These are phyloP conservation scores for Drosophila stalkeri DNA, from an alignment of 2,888 invertebrate genomes.

Conservation along the genomic window DNA sequence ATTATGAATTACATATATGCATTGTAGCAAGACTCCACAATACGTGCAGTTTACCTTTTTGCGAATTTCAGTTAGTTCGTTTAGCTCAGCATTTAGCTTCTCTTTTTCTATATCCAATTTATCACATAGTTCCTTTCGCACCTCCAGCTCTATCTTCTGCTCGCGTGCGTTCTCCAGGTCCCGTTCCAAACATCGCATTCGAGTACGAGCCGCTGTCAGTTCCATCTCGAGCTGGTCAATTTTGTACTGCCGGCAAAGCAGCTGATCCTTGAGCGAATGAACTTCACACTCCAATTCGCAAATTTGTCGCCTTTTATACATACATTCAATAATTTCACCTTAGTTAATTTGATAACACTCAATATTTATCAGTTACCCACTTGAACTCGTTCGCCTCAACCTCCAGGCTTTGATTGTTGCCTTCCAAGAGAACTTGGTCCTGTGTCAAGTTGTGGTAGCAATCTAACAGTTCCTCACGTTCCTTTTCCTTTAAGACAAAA, in stretches of 20 bases:
- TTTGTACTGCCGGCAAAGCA: constrained; percentile 86
- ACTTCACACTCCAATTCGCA: constrained; percentile 87
- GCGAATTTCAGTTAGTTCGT: constrained; percentile 85
- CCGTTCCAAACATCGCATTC: constrained; percentile 86
- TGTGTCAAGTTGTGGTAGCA: constrained; percentile 91
- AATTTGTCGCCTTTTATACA: constrained; percentile 84
- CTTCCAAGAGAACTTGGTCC: constrained; percentile 91
- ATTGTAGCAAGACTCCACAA: neutral
- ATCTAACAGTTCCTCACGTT: constrained; percentile 92
- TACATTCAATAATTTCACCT: neutral
- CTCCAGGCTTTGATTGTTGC: constrained; percentile 92
- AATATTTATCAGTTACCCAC: constrained; percentile 62
- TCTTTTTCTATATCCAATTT: constrained; percentile 90
- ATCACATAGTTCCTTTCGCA: constrained; percentile 87
- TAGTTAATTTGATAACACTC: neutral
- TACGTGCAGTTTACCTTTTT: constrained; percentile 64
- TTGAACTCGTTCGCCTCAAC: constrained; percentile 90
- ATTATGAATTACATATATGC: neutral
- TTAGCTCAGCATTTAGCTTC: constrained; percentile 86
- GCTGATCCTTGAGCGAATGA: constrained; percentile 88
- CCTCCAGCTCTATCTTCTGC: constrained; percentile 88
- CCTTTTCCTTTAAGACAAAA: constrained; percentile 88
- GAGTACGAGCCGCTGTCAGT: constrained; percentile 86
- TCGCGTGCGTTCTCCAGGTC: constrained; percentile 88
- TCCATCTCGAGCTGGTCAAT: constrained; percentile 86